A percentile compares a stretch with the other conserved stretches of the same genome.
phyloP scores from a whole-genome alignment of 2,797 vertebrate species.

The Fistularia tabacaria region DNA sequence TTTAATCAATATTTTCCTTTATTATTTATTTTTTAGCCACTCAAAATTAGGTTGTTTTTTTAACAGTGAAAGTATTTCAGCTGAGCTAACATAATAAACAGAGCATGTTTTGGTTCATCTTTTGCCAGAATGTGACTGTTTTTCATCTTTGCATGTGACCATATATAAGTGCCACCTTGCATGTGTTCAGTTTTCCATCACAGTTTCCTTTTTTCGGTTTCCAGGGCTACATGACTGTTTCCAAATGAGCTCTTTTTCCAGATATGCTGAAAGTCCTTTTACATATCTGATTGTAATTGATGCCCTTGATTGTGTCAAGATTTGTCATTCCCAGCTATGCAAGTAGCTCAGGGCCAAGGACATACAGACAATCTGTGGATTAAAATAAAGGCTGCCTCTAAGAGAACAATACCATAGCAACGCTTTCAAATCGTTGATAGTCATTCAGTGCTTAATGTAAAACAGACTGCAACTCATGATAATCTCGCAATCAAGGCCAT shows the following conservation, averaged over 20 bases:
- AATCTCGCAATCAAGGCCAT: no score
- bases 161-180: constrained; percentile 24
- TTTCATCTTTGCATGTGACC: constrained; percentile 31
- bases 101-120: constrained; percentile 15
- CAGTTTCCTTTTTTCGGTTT: neutral
- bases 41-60: constrained; percentile 23
- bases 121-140: constrained; percentile 32
- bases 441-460: no score
- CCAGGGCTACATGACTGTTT: neutral
- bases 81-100: constrained; percentile 34
- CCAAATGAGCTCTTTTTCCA: constrained; percentile 32
- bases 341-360: no score
- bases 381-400: no score
- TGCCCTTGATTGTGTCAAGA: constrained; percentile 39
- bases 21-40: no score
- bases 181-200: constrained; percentile 17
- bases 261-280: constrained; percentile 27
- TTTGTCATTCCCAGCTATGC: neutral
- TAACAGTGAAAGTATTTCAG: constrained; percentile 23
- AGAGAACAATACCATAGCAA: no score
- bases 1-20: no score
- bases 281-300: constrained; percentile 47
- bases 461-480: no score
- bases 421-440: no score
- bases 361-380: no score